These are phyloP conservation scores for Microplitis deprimator DNA, from an alignment of 2,888 invertebrate genomes.

Conservation along the genomic window DNA sequence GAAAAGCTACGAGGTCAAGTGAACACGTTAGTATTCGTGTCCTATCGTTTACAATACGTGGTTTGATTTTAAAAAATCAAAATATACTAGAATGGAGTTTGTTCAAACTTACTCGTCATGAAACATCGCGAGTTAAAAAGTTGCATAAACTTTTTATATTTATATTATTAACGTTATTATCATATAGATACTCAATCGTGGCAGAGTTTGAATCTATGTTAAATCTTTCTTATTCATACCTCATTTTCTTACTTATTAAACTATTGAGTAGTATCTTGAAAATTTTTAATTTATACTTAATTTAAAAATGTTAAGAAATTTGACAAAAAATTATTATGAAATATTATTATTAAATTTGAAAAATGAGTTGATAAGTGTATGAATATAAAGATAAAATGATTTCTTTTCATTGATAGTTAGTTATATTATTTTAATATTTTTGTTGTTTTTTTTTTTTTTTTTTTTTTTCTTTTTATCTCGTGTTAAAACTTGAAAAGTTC, in stretches of 20 bases:
- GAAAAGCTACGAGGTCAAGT: constrained; percentile 27
- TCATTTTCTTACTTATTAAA: constrained; percentile 23
- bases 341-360: too few relatives aligned
- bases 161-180: too few relatives aligned
- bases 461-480: too few relatives aligned
- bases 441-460: too few relatives aligned
- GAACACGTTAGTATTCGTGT: constrained; percentile 28
- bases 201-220: neutral
- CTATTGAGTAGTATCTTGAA: neutral
- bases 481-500: constrained; percentile 11
- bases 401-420: too few relatives aligned
- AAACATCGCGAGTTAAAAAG: neutral
- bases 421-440: too few relatives aligned
- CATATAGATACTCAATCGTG: constrained; percentile 9
- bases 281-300: neutral
- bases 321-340: too few relatives aligned
- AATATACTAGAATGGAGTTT: neutral
- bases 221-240: neutral
- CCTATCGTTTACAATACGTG: constrained; percentile 39
- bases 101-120: constrained; percentile 17
- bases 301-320: too few relatives aligned
- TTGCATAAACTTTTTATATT: neutral
- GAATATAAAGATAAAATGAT: too few relatives aligned
- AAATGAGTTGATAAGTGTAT: too few relatives aligned
- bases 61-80: constrained; percentile 37